A percentile compares a stretch with the other conserved stretches of the same genome.
phyloP scores from a whole-genome alignment of 2,113 vertebrate genomes.

The Aleadryas rufinucha region DNA sequence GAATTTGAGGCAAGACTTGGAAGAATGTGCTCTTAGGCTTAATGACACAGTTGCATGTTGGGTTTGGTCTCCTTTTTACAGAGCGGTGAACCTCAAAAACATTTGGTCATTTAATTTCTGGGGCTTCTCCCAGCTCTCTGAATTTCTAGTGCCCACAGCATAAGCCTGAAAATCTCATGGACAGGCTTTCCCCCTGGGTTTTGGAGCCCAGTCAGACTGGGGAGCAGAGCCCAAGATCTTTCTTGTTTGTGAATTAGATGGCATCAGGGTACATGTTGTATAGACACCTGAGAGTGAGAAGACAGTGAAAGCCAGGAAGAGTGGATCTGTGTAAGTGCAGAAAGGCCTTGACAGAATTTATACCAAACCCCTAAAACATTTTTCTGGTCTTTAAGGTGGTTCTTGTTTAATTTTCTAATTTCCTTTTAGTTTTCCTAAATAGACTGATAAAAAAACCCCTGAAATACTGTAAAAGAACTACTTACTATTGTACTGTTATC shows the following conservation, averaged over 20 bases:
- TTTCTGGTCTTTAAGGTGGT: background rate
- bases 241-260: background rate
- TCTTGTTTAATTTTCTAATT: background rate
- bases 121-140: background rate
- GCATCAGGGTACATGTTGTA: background rate
- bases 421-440: background rate
- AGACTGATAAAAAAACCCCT: background rate
- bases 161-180: accelerated
- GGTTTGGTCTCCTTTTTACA: background rate
- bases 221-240: background rate
- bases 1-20: background rate
- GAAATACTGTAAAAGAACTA: background rate
- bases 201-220: background rate
- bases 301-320: background rate
- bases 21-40: background rate
- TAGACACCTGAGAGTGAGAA: background rate
- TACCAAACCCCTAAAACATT: background rate
- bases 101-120: background rate
- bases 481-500: background rate
- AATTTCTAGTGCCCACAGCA: background rate
- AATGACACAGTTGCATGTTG: accelerated
- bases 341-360: background rate
- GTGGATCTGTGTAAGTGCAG: background rate
- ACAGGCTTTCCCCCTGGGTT: background rate
- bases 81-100: background rate